Conservation (phyloP, 2,797 vertebrate species). For the Rhabdomys pumilio region DNA sequence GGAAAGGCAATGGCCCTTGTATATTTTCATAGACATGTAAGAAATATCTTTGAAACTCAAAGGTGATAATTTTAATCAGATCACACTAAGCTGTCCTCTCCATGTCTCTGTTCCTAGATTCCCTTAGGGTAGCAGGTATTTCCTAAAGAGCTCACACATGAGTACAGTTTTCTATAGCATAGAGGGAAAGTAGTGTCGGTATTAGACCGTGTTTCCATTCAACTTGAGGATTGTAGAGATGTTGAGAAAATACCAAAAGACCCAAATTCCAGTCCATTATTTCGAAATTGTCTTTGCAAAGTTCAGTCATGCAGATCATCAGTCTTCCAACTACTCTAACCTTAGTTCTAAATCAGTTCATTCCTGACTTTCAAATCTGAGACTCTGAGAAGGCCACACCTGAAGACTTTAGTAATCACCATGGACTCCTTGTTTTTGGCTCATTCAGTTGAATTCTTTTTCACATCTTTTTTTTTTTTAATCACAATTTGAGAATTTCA, state of each 20-base stretch:
- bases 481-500: not conserved
- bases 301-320: not conserved
- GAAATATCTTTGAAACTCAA: not conserved
- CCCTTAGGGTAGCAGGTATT: not conserved
- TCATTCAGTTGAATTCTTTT: not conserved
- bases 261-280: not conserved
- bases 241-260: not conserved
- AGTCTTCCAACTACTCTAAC: not conserved
- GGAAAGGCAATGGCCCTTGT: not conserved
- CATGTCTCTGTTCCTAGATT: not conserved
- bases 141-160: not conserved
- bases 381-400: not conserved
- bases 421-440: not conserved
- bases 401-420: not conserved
- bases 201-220: too few relatives aligned
- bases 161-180: not conserved
- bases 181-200: not conserved
- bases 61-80: not conserved
- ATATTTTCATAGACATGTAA: slow-evolving; percentile 16
- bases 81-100: slow-evolving; percentile 12
- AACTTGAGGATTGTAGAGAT: not conserved
- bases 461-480: too few relatives aligned
- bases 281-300: not conserved
- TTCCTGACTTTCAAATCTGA: not conserved
- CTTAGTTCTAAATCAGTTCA: not conserved